Evolutionary conservation across 2,888 invertebrate species (phyloP), one percentile per base, ranked within the genome.

Genomic region (Gerosis bhagava): DNA sequence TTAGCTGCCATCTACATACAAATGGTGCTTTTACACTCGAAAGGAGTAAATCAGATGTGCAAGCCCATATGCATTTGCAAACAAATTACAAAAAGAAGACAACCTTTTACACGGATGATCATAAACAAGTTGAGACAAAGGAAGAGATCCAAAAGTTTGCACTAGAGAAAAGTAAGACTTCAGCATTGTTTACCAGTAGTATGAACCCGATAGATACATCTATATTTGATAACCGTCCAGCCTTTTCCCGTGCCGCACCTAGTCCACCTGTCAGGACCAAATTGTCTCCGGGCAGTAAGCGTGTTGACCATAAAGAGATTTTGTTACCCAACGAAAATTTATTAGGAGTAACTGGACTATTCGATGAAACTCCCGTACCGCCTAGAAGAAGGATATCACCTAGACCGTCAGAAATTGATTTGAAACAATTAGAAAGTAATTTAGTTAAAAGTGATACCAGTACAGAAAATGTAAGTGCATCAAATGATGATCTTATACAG

Each of bases 1-100:
- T 89, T 57, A 83, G 79, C 62, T 87, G 88, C 54, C 88, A 89
- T 53, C 68, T 89, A 3, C 88, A 88, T 53, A 78, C 86, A 13
- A 79, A 82, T 55, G 73, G 78, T 29, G 74, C 75, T 12, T 86
- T 83, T 54, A 77, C 83, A 10, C 74, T 87, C 1, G 87, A 87
- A 62, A 70, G 86, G 49, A 88, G 87, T 55, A 83, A 83, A 62
- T 88, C 87, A 10, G 87, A 88, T 63, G 77, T 84, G 5, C 80
- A 87, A 53, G 67, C 87, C 10, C 73, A 83, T 51, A 73, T 56
- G 53, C 73, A 79, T 53, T 55, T 82, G 31, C 73, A 62, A 29
- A 50, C 62, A 10, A 72, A 76, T 39, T 72, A 65, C 44, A 57
- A 63, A 5, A 73, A 77, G 31, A 81, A 76, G 44, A 70, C 86